These are phyloP conservation scores for Etheostoma perlongum DNA, from an alignment of 2,797 vertebrate genomes.

Conservation along the genomic window DNA sequence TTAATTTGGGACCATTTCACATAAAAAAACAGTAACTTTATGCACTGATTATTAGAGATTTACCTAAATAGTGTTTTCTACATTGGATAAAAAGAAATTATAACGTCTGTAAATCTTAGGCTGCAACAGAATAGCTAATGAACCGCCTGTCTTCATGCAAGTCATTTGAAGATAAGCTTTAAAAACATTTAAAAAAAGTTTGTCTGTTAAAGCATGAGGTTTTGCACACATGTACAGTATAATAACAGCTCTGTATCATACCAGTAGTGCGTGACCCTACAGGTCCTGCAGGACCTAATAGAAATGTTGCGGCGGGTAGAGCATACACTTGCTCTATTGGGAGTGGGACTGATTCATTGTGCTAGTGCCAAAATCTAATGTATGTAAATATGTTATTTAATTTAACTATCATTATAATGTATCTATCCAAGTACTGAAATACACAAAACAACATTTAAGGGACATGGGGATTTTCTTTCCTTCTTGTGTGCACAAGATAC, in stretches of 20 bases:
- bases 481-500: too few species aligned
- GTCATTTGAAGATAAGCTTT: not conserved
- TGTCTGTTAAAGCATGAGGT: not conserved
- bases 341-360: too few species aligned
- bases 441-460: not conserved
- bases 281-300: not conserved
- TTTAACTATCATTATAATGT: not conserved
- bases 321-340: not conserved
- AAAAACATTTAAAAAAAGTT: not conserved
- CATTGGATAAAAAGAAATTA: not conserved
- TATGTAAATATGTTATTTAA: not conserved
- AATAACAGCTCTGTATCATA: not conserved
- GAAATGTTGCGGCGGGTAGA: not conserved
- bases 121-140: not conserved
- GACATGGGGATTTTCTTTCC: too few species aligned
- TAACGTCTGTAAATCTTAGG: not conserved
- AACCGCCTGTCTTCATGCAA: not conserved
- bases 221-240: not conserved
- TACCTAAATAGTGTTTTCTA: conserved; percentile 9
- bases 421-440: conserved; percentile 7
- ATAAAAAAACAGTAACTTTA: too few species aligned
- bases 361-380: conserved; percentile 9
- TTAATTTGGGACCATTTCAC: too few species aligned
- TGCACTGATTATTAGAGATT: too few species aligned
- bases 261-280: conserved; percentile 2